These are phyloP conservation scores for Drosophila testacea DNA, from an alignment of 2,888 invertebrate genomes.

Conservation along the genomic window DNA sequence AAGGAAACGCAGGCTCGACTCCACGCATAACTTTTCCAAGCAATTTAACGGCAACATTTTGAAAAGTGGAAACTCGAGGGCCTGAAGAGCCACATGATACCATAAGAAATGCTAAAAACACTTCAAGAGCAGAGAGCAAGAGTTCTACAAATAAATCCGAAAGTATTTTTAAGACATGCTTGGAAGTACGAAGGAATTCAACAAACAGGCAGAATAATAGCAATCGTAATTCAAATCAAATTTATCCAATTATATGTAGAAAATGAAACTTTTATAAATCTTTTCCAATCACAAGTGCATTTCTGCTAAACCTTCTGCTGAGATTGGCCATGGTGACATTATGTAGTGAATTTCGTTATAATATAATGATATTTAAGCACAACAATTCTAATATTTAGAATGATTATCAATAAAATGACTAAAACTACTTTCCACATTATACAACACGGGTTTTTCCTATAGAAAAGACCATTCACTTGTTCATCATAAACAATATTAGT, in stretches of 20 bases:
- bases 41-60: conserved; percentile 67
- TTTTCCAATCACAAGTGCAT: too few species aligned
- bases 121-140: not conserved
- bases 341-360: too few species aligned
- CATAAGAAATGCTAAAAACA: conserved; percentile 17
- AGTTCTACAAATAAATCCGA: conserved; percentile 19
- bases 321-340: too few species aligned
- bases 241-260: too few species aligned
- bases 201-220: too few species aligned
- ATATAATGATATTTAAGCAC: too few species aligned
- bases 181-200: not conserved
- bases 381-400: too few species aligned
- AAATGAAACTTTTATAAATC: too few species aligned
- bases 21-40: conserved; percentile 71
- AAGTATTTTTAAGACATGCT: conserved; percentile 3
- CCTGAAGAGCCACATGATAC: conserved; percentile 18
- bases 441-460: conserved; percentile 13
- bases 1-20: not conserved
- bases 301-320: too few species aligned
- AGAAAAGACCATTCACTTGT: not conserved
- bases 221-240: too few species aligned
- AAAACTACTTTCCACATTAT: not conserved
- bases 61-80: conserved; percentile 25
- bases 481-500: conserved; percentile 27
- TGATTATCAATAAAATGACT: too few species aligned